Evolutionary conservation across 2,888 invertebrate genomes (phyloP).

Genomic region (Cantharis rufa): DNA sequence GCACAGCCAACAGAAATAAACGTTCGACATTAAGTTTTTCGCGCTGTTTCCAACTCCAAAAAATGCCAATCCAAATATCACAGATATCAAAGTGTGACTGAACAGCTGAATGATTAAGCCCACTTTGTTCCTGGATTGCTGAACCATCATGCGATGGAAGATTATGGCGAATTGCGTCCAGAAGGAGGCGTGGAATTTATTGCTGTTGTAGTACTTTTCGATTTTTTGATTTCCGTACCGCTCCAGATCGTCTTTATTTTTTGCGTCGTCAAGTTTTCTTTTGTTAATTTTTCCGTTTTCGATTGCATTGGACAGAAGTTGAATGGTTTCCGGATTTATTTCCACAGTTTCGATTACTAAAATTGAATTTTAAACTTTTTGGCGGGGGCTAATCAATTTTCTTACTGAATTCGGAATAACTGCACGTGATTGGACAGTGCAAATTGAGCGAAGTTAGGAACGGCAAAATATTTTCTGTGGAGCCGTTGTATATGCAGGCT

Average conservation of each 20-base stretch:
- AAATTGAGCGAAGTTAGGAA: slow-evolving; percentile 68
- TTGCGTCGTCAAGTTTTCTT: slow-evolving; percentile 19
- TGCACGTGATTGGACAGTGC: slow-evolving; percentile 75
- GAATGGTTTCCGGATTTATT: slow-evolving; percentile 44
- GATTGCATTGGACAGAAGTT: slow-evolving; percentile 44
- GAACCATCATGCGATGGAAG: slow-evolving; percentile 60
- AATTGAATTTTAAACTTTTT: slow-evolving; percentile 30
- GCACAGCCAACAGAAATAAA: slow-evolving; percentile 64
- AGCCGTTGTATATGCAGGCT: slow-evolving; percentile 70
- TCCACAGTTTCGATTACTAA: slow-evolving; percentile 56
- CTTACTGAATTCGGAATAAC: slow-evolving; percentile 73
- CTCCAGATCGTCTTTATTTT: background rate
- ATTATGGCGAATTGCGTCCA: slow-evolving; percentile 61
- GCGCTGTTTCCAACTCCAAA: slow-evolving; percentile 64
- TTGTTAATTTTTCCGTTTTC: slow-evolving; percentile 54
- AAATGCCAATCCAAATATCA: slow-evolving; percentile 63
- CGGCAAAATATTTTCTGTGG: slow-evolving; percentile 69
- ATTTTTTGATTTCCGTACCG: background rate
- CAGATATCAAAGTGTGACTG: slow-evolving; percentile 61
- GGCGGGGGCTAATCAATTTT: background rate
- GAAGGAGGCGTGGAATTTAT: slow-evolving; percentile 49
- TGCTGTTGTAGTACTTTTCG: slow-evolving; percentile 18
- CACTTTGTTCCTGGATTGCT: slow-evolving; percentile 59
- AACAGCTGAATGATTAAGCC: slow-evolving; percentile 61
- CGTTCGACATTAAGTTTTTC: slow-evolving; percentile 60